Conservation (phyloP, 1,140 invertebrate species). For the Papilio helenus region DNA sequence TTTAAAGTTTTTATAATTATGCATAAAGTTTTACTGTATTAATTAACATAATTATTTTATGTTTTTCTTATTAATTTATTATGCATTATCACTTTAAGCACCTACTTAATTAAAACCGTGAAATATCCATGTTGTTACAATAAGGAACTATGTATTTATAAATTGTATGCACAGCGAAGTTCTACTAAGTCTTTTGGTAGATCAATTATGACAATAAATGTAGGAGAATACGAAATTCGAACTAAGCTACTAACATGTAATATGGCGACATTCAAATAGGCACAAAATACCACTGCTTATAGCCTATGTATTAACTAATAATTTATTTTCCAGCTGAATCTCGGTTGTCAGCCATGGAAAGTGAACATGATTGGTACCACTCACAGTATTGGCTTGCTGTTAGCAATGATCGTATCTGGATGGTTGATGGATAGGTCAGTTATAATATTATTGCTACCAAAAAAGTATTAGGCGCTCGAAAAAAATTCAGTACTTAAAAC, state of each 20-base stretch:
- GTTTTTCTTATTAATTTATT: neutral
- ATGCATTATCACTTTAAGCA: neutral
- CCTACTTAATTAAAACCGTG: no score
- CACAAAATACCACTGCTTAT: no score
- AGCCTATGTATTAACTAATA: neutral
- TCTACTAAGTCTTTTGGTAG: no score
- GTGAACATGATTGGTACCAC: slow-evolving; percentile 41
- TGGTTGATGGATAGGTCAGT: slow-evolving; percentile 40
- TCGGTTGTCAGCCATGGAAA: slow-evolving; percentile 43
- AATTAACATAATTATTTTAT: neutral
- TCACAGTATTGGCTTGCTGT: slow-evolving; percentile 41
- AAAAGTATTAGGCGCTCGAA: neutral
- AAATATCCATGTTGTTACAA: no score
- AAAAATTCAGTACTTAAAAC: neutral
- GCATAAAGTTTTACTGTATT: neutral
- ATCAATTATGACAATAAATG: no score
- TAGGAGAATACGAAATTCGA: no score
- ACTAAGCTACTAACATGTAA: no score
- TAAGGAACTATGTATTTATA: no score
- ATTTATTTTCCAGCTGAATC: slow-evolving; percentile 38
- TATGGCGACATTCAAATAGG: no score
- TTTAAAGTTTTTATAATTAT: neutral
- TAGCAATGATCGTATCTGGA: slow-evolving; percentile 41
- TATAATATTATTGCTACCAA: neutral
- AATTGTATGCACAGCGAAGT: no score